Evolutionary conservation across 2,113 vertebrate genomes (phyloP).

Genomic region (Amazona vittata): DNA sequence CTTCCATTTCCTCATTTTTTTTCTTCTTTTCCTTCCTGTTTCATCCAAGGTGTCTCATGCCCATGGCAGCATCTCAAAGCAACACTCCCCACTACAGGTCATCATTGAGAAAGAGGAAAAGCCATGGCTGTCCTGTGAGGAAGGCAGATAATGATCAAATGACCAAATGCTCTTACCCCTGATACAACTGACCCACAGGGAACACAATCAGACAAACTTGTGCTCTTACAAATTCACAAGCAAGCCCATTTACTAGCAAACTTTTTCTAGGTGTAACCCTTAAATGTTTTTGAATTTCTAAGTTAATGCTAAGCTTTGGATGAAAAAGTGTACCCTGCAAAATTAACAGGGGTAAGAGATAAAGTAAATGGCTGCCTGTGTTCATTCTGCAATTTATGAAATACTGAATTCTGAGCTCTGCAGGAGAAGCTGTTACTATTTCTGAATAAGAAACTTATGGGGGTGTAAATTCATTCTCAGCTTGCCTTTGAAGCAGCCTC

Average conservation of each 20-base stretch:
- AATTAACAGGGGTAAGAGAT: neutral
- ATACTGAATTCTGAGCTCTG: neutral
- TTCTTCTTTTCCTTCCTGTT: neutral
- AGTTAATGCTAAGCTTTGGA: neutral
- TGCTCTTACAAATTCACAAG: neutral
- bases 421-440: neutral
- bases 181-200: neutral
- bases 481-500: neutral
- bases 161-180: neutral
- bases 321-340: neutral
- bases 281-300: neutral
- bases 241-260: neutral
- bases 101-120: neutral
- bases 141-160: neutral
- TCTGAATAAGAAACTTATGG: neutral
- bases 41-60: rapidly evolving
- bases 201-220: neutral
- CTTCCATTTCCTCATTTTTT: neutral
- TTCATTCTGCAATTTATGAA: neutral
- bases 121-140: neutral
- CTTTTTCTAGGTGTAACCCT: neutral
- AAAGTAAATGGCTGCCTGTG: neutral
- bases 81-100: slow-evolving; percentile 23
- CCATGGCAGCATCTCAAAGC: neutral
- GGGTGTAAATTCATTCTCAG: neutral